Conservation (phyloP, 2,797 vertebrate genomes). For the Alauda arvensis region DNA sequence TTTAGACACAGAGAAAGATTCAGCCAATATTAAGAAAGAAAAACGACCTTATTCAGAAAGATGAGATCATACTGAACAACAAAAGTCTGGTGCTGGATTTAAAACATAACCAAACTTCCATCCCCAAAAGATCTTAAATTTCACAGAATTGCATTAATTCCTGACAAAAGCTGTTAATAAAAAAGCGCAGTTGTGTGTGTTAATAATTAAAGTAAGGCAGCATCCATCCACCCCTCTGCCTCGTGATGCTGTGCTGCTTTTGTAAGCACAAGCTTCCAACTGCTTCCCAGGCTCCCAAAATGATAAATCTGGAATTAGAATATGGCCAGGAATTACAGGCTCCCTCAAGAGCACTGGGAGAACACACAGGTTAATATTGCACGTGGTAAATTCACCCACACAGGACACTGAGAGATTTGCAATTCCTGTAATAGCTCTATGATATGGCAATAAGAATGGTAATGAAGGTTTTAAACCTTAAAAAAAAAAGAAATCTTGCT, state of each 20-base stretch:
- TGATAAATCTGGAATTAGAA: not conserved
- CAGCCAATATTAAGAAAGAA: not conserved
- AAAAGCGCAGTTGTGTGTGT: not conserved
- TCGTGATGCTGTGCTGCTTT: not conserved
- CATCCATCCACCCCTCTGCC: not conserved
- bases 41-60: not conserved
- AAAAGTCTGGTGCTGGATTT: not conserved
- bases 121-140: not conserved
- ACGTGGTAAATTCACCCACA: not conserved
- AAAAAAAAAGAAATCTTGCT: not conserved
- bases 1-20: not conserved
- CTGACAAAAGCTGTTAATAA: not conserved
- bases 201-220: not conserved
- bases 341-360: not conserved
- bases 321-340: not conserved
- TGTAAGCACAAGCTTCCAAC: not conserved
- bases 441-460: not conserved
- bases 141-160: not conserved
- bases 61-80: not conserved
- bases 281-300: not conserved
- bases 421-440: not conserved
- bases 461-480: not conserved
- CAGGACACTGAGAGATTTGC: not conserved
- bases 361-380: conserved; percentile 15
- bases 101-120: not conserved